Evolutionary conservation across 2,113 vertebrate genomes (phyloP).

Genomic region (Scortum barcoo): DNA sequence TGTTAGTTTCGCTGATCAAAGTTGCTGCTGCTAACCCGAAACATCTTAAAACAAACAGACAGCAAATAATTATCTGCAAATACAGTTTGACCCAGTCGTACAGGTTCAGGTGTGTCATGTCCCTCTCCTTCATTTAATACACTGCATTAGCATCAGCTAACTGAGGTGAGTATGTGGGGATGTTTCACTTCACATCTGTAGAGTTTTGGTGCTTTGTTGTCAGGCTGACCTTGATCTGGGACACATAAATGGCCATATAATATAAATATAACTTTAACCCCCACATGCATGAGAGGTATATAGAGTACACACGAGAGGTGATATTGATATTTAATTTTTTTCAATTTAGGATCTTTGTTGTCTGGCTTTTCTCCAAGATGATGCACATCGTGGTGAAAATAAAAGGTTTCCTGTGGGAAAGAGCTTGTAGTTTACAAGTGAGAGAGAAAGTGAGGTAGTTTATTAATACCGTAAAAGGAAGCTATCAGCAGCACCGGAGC

Average conservation of each 20-base stretch:
- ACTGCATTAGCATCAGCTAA: not conserved
- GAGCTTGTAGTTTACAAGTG: not conserved
- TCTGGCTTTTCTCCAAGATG: not conserved
- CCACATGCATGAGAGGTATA: too few relatives aligned
- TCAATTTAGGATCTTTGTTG: not conserved
- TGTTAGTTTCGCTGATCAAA: not conserved
- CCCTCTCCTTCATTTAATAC: not conserved
- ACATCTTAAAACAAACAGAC: not conserved
- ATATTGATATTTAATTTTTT: too few relatives aligned
- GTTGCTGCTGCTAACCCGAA: not conserved
- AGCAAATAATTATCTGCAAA: not conserved
- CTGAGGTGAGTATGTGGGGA: slow-evolving; percentile 1
- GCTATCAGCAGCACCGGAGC: not conserved
- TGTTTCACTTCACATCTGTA: not conserved
- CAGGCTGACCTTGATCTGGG: not conserved
- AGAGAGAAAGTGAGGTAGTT: not conserved
- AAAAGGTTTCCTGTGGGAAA: not conserved
- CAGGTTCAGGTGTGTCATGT: slow-evolving; percentile 17
- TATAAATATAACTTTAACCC: too few relatives aligned
- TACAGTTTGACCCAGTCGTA: not conserved
- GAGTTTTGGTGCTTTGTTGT: not conserved
- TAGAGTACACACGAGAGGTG: too few relatives aligned
- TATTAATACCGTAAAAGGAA: not conserved
- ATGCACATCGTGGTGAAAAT: not conserved
- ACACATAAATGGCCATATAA: not conserved